Conservation (phyloP, 2,113 vertebrate genomes). For the Cariama cristata region DNA sequence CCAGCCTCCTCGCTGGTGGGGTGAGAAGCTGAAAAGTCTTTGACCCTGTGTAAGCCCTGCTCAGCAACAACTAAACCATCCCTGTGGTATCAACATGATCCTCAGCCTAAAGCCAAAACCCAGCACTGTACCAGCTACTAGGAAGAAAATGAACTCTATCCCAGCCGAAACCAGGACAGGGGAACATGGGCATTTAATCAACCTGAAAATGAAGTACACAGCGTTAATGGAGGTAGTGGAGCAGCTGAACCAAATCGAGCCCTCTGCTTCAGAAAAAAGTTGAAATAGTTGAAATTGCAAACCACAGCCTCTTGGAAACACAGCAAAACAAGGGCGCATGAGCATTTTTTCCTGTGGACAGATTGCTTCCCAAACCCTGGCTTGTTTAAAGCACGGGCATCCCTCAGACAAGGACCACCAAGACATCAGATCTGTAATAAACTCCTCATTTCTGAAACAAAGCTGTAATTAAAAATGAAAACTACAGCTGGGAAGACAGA, state of each 20-base stretch:
- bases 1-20: too few species aligned
- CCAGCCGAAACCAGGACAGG: too few species aligned
- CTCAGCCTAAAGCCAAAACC: too few species aligned
- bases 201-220: not conserved
- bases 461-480: not conserved
- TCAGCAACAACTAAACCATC: too few species aligned
- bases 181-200: not conserved
- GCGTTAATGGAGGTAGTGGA: not conserved
- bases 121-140: too few species aligned
- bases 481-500: not conserved
- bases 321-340: fast-evolving
- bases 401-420: not conserved
- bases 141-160: too few species aligned
- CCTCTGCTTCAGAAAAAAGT: not conserved
- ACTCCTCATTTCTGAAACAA: not conserved
- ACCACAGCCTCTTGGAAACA: not conserved
- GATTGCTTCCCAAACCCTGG: not conserved
- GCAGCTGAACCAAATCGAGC: not conserved
- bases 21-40: too few species aligned
- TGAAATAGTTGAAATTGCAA: not conserved
- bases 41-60: too few species aligned
- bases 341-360: not conserved
- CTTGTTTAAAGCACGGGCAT: fast-evolving
- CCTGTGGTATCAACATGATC: too few species aligned
- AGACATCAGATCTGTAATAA: not conserved